Base-by-base conservation (phyloP, 2,113 vertebrate genomes). In the Lampris incognitus region DNA sequence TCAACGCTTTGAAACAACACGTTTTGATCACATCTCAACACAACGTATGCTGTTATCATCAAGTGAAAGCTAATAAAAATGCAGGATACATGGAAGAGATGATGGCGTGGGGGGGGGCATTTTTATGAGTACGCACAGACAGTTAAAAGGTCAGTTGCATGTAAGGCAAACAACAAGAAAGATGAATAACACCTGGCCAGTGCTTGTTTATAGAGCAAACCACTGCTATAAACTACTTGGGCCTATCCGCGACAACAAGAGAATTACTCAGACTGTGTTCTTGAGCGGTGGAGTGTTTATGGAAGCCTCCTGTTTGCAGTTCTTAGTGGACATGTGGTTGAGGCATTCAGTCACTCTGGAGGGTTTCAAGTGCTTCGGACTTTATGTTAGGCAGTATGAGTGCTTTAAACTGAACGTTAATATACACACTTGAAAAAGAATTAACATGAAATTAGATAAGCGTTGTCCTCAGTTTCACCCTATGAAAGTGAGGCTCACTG, bases 151-250 rank as follows among this genome's bases (percentile, higher is more conserved):
- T 70, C 83, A 78, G 71, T 38, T 1, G 1, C 46, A 8, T 1
- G 1, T 38, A 70, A 58, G 42, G 81, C 57, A 85, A 78, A 87
- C 40, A 38, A 11, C n/a, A 42, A 55, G 69, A 72, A 58, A 57
- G 9, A n/a, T n/a, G 37, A 50, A 39, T 0, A 40, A 50, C n/a
- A 36, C 64, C 59, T 0, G 11, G 59, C 41, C 40, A 9, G 2
- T 13, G 38, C 8, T n/a, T 68, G 72, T 86, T 81, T 84, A 52
- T 52, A 13, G 54, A 78, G 54, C 38, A 49, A 66, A 72, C n/a
- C 36, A 9, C 1, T 9, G 62, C 55, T 39, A 65, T 79, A 81
- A 89, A 87, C 4, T 68, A 54, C 0, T 0, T 39, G 2, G 38
- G 63, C n/a, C 65, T 44, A 68, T 78, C 10, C 42, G 63, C 49